A percentile compares a stretch with the other conserved stretches of the same genome.
phyloP scores from a whole-genome alignment of 2,797 vertebrate species.

The Thamnophis elegans region DNA sequence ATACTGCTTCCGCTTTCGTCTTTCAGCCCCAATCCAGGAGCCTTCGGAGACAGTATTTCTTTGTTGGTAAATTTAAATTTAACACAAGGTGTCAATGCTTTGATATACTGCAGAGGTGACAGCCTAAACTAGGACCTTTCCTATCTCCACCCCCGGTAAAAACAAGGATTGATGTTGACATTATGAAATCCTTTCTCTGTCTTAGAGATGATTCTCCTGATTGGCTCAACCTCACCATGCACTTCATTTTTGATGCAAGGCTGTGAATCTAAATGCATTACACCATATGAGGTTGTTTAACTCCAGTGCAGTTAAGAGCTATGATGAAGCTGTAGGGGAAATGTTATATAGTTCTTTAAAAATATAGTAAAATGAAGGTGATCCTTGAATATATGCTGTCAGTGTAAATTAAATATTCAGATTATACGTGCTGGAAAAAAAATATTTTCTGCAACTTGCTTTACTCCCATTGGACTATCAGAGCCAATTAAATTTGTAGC shows the following conservation, averaged over 20 bases:
- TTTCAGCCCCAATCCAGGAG: too few species aligned
- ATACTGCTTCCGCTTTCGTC: too few species aligned
- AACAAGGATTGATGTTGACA: constrained; percentile 55
- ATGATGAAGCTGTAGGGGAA: constrained; percentile 16
- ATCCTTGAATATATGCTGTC: neutral
- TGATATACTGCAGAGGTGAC: constrained; percentile 30
- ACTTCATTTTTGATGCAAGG: constrained; percentile 58
- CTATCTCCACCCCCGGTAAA: constrained; percentile 1
- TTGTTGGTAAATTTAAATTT: too few species aligned
- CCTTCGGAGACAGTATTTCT: too few species aligned
- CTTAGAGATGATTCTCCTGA: constrained; percentile 32
- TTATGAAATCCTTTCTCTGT: constrained; percentile 42
- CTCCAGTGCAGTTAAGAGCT: constrained; percentile 51
- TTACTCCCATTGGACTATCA: neutral
- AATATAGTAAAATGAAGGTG: neutral
- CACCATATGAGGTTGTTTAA: constrained; percentile 45
- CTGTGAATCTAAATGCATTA: constrained; percentile 55
- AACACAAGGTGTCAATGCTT: constrained; percentile 30
- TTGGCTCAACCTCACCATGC: constrained; percentile 53
- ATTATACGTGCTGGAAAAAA: neutral
- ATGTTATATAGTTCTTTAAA: neutral
- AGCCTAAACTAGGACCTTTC: constrained; percentile 35
- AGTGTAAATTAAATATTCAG: neutral
- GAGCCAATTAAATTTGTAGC: neutral
- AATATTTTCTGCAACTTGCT: neutral